Evolutionary conservation across 1,140 invertebrate genomes (phyloP), one percentile per base, ranked within the genome.

Genomic region (Drosophila sulfurigaster): DNA sequence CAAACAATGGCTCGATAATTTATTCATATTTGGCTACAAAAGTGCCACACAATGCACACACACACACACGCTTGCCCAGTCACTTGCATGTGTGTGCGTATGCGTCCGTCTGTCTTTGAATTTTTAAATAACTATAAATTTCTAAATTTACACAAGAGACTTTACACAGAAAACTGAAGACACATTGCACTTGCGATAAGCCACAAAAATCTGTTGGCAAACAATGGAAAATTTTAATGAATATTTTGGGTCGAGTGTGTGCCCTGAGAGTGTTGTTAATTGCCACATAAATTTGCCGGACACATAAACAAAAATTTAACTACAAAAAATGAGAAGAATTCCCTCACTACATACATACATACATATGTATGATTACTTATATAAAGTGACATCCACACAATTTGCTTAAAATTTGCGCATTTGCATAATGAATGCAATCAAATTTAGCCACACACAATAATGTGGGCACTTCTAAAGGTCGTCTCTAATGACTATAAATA

Each of bases 101-200:
- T 32, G 32, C 56, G 70, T 51, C 48, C 48, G 49, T 63, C 77
- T 88, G 62, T 56, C 62, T 56, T 65, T 65, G 81, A 88, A 88
- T 88, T 88, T 88, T 88, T 88, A 88, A 89, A 88, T 88, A 88
- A 88, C 86, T 87, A 89, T 88, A 88, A 88, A 88, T 88, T 88
- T 76, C 83, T 88, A 88, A 88, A 88, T 88, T 88, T 88, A 88
- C 83, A 81, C 83, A 88, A 75, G 83, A 85, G 83, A 88, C 83
- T 59, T 54, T n/a, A 65, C 67, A 71, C 64, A 60, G 13, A 62
- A 25, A 56, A 57, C 83, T 70, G 80, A 83, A 88, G 83, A 87
- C 83, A 87, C 83, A 88, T 87, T 89, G 85, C 81, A 78, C 69
- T 83, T 78, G 85, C 74, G 83, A 88, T 87, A 88, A 87, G 85